Base-by-base conservation (phyloP, 2,797 vertebrate species). In the Cyprinella venusta region DNA sequence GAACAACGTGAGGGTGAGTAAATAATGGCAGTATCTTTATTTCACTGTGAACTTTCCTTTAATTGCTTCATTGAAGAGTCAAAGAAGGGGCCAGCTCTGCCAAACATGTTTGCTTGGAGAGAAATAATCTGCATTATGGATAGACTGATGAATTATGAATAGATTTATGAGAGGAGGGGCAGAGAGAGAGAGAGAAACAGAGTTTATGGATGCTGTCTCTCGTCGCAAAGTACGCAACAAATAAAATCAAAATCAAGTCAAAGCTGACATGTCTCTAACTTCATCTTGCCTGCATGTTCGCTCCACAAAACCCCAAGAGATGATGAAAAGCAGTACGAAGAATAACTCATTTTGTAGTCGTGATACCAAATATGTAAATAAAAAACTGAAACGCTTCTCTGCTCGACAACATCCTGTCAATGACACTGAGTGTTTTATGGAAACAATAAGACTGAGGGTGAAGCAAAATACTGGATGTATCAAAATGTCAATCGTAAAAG, bases 101-200 rank as follows among this genome's bases (percentile, higher is more conserved):
- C 26, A 16, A 67, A 64, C 64, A 52, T 65, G 84, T 63, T 83
- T 78, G 50, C 61, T 74, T 71, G 19, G 38, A 80, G 72, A 19
- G 64, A 56, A 76, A 70, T 52, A 76, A 80, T 81, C 74, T 85
- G 74, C 83, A 88, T 84, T 85, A 83, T 86, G 68, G 54, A 87
- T 83, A 63, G 33, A 67, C 30, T 76, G 18, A 68, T 84, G 76
- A 88, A 87, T 83, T 85, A 85, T 80, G 65, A 36, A 87, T 78
- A 36, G 50, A 38, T 81, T 81, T 81, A 76, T 64, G 79, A 85
- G 65, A 77, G 54, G n/a, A 38, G 64, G 72, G 16, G 71, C 61
- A 48, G 40, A 71, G 56, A 74, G 36, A 33, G 30, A 36, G 30
- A 36, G 65, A 72, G 30, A 84, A 24, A 76, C 40, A 59, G 33